Conservation (phyloP, 2,113 vertebrate genomes). For the Hippopotamus amphibius region DNA sequence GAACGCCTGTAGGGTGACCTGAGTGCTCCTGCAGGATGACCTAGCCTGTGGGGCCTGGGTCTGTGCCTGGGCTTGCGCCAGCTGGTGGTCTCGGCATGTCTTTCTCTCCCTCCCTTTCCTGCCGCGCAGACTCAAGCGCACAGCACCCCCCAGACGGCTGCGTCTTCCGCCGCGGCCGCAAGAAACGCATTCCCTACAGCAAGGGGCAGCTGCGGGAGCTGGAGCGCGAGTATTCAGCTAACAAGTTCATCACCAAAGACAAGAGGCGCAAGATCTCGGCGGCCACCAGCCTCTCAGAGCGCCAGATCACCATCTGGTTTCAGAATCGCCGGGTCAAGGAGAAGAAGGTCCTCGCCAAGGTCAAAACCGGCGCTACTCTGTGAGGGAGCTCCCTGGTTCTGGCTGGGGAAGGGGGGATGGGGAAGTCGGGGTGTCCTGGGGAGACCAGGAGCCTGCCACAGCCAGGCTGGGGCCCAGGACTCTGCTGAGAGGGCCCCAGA, state of each 20-base stretch:
- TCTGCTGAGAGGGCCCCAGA: conserved; percentile 24
- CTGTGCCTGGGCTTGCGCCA: not conserved
- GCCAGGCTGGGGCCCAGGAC: not conserved
- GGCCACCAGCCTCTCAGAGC: conserved; percentile 93
- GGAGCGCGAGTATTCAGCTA: conserved; percentile 95
- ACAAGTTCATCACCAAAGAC: conserved; percentile 98
- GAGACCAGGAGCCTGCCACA: not conserved
- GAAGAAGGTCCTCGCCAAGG: conserved; percentile 96
- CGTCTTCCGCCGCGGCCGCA: conserved; percentile 93
- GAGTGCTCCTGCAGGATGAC: not conserved
- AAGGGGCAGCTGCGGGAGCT: conserved; percentile 96
- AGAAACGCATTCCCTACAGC: conserved; percentile 97
- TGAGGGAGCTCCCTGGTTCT: conserved; percentile 78
- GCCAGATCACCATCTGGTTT: conserved; percentile 99
- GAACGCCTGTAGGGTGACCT: not conserved
- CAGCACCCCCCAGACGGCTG: conserved; percentile 91
- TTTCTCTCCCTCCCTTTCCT: conserved; percentile 51
- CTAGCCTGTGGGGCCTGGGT: conserved; percentile 20
- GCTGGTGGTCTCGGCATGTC: not conserved
- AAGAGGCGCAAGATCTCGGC: conserved; percentile 96
- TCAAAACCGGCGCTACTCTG: conserved; percentile 88
- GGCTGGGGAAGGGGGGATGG: not conserved
- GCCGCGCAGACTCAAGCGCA: conserved; percentile 87
- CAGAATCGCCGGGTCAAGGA: conserved; percentile 97
- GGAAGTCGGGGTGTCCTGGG: not conserved